Percentiles rank a stretch among this genome's conserved stretches.
These are phyloP conservation scores for Dicranocentrus wangi DNA, from an alignment of 2,888 invertebrate species.

Conservation along the genomic window DNA sequence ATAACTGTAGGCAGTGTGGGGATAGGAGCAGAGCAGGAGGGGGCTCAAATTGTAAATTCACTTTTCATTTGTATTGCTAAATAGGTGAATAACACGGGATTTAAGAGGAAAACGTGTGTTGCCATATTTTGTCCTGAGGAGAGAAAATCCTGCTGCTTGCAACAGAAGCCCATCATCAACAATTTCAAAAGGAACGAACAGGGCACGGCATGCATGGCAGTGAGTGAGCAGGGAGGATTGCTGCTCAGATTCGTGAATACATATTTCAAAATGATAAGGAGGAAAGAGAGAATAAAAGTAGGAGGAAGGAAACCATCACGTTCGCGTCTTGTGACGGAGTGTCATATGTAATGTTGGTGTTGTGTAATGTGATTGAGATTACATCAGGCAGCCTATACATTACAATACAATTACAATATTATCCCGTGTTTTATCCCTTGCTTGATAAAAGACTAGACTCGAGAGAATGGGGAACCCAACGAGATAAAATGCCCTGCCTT, in stretches of 20 bases:
- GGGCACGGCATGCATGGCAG: too few relatives aligned
- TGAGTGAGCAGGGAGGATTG: background rate
- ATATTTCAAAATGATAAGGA: constrained; percentile 36
- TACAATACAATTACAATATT: constrained; percentile 48
- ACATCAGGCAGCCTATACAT: constrained; percentile 46
- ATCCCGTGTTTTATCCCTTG: background rate
- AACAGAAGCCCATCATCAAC: constrained; percentile 1
- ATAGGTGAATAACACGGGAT: background rate
- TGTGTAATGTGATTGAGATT: constrained; percentile 46
- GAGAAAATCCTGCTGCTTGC: too few relatives aligned
- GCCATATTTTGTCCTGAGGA: too few relatives aligned
- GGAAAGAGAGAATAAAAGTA: constrained; percentile 38
- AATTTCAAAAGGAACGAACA: too few relatives aligned
- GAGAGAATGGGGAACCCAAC: background rate
- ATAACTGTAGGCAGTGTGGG: background rate
- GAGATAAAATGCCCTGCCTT: constrained; percentile 53
- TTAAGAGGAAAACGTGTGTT: background rate
- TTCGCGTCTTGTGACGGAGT: constrained; percentile 9
- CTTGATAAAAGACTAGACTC: constrained; percentile 4
- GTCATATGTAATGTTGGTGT: constrained; percentile 2
- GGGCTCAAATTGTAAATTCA: constrained; percentile 17
- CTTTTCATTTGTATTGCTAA: constrained; percentile 29
- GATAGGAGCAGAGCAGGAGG: too few relatives aligned
- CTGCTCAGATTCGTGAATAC: constrained; percentile 23
- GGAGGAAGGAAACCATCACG: constrained; percentile 52